Conservation (phyloP, 2,888 invertebrate species). For the Drepanosiphum platanoidis region DNA sequence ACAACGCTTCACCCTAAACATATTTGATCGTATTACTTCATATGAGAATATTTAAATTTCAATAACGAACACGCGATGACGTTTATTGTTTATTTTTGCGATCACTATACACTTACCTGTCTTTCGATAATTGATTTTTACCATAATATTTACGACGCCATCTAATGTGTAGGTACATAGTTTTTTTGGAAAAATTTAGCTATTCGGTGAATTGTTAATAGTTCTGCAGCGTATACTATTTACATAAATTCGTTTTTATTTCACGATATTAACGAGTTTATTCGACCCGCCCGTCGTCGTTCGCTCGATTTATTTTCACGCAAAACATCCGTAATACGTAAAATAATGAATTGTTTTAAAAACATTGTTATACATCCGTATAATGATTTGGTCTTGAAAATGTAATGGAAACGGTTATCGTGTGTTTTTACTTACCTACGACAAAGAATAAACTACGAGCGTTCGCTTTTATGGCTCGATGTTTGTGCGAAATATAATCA, state of each 20-base stretch:
- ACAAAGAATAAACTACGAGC: not conserved
- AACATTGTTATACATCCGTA: not conserved
- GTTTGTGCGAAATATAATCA: not conserved
- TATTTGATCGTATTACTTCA: not conserved
- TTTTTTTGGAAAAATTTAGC: not conserved
- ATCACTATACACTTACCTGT: not conserved
- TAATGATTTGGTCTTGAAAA: not conserved
- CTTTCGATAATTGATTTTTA: no score
- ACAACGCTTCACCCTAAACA: not conserved
- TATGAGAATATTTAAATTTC: not conserved
- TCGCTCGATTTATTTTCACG: not conserved
- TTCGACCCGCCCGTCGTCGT: not conserved
- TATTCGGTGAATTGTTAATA: not conserved
- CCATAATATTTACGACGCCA: no score
- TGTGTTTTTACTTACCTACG: not conserved
- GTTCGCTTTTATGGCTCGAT: not conserved
- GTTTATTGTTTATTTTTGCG: not conserved
- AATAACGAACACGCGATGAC: not conserved
- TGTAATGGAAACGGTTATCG: not conserved
- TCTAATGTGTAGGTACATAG: not conserved
- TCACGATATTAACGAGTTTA: not conserved
- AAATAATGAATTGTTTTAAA: not conserved
- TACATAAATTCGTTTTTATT: not conserved
- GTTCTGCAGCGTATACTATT: not conserved
- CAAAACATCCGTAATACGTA: not conserved